Evolutionary conservation across 2,797 vertebrate genomes (phyloP), one percentile per base, ranked within the genome.

Genomic region (Megalops cyprinoides): DNA sequence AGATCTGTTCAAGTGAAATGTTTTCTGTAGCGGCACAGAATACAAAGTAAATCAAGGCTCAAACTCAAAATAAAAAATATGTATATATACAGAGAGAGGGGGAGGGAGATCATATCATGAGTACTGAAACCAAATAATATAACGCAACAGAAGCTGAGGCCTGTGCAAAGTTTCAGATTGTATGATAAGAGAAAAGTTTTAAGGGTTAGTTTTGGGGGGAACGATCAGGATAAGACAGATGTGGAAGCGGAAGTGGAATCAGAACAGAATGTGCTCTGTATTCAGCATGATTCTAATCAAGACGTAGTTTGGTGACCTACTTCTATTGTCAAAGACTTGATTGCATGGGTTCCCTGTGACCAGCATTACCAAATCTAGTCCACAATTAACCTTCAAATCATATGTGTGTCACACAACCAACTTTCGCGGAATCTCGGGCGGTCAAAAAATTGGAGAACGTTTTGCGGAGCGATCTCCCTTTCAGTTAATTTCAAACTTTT

Each of bases 271-370:
- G 82, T 74, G 90, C 88, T 88, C 90, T 90, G 87, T 93, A 93
- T 94, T 94, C 88, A 93, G 89, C 65, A 87, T 82, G 89, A 94
- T 94, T 95, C 93, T 90, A 94, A 94, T 95, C 93, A 94, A 90
- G 87, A 83, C 88, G 80, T 91, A 62, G 84, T 86, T 85, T 91
- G 87, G 90, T 94, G 92, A 95, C 93, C 93, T 91, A 92, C 91
- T 93, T 93, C 90, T 93, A 90, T 91, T 91, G 88, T 89, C 87
- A 77, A 88, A 53, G 89, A 85, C 85, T 91, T 95, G 93, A 95
- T 95, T 94, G 92, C 89, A 76, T 85, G 89, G 88, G 89, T 89
- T 82, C 82, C 84, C 87, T 86, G 88, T 88, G 90, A 90, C 82
- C 83, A 87, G 87, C 91, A 90, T 89, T 91, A 90, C 87, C 83